A percentile compares a stretch with the other conserved stretches of the same genome.
Evolutionary conservation across 2,113 vertebrate genomes (phyloP).

Genomic region (Tragelaphus strepsiceros): DNA sequence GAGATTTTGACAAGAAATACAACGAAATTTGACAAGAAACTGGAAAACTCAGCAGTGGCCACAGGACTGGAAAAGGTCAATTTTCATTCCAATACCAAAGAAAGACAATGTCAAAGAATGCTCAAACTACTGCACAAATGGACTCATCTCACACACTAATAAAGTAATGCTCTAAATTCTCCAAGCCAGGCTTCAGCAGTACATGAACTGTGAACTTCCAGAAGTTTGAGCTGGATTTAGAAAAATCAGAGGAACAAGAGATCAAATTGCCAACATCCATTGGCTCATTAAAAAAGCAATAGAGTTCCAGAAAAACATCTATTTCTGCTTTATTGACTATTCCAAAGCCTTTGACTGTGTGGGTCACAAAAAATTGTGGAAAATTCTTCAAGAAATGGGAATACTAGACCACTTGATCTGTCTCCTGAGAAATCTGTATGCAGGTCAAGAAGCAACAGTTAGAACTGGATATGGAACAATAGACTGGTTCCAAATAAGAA

Average conservation of each 20-base stretch:
- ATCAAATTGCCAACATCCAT: not conserved
- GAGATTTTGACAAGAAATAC: not conserved
- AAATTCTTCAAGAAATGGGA: not conserved
- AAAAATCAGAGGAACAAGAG: not conserved
- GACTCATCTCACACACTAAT: not conserved
- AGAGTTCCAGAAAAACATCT: not conserved
- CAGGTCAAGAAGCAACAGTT: not conserved
- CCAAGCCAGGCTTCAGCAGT: not conserved
- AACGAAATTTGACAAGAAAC: too few species aligned
- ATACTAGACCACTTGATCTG: not conserved
- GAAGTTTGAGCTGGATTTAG: not conserved
- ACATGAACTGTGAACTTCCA: not conserved
- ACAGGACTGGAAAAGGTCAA: not conserved
- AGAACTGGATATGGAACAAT: not conserved
- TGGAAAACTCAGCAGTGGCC: not conserved
- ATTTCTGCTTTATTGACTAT: not conserved
- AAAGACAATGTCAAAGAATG: not conserved
- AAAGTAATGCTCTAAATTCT: not conserved
- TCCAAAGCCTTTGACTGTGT: not conserved
- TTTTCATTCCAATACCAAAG: not conserved
- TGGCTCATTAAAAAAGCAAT: not conserved
- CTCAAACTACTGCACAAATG: not conserved
- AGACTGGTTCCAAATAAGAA: not conserved
- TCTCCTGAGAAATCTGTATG: not conserved
- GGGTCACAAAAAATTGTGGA: not conserved